A percentile compares a stretch with the other conserved stretches of the same genome.
These are phyloP conservation scores for Gerosis bhagava DNA, from an alignment of 2,888 invertebrate genomes.

Conservation along the genomic window DNA sequence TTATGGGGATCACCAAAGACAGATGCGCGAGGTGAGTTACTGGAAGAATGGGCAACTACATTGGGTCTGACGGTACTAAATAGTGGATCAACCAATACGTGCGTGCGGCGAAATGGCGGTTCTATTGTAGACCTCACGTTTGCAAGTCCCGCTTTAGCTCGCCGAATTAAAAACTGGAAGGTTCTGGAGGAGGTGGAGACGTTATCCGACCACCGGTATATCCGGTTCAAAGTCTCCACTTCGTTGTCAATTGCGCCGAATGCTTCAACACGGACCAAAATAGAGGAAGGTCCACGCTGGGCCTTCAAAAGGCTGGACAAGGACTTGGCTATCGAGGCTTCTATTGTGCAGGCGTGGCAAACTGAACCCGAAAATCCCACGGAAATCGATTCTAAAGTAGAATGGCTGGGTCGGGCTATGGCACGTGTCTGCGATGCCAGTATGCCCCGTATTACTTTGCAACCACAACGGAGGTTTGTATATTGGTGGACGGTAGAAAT, in stretches of 20 bases:
- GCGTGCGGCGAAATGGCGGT: no score
- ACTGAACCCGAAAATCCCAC: neutral
- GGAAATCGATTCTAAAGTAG: neutral
- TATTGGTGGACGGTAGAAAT: neutral
- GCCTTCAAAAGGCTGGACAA: neutral
- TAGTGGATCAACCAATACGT: no score
- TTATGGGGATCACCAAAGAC: no score
- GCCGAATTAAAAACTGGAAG: neutral
- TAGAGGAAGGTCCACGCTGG: neutral
- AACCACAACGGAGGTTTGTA: neutral
- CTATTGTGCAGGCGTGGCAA: neutral
- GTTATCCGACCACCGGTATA: slow-evolving; percentile 10
- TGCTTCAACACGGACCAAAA: neutral
- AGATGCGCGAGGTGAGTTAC: no score
- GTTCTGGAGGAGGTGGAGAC: slow-evolving; percentile 5
- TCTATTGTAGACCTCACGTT: slow-evolving; percentile 5
- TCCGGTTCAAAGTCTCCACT: neutral
- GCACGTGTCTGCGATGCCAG: neutral
- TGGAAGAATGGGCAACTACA: no score
- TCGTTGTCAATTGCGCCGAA: neutral
- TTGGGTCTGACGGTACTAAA: no score
- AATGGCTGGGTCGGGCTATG: neutral
- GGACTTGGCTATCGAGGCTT: no score
- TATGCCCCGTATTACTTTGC: no score
- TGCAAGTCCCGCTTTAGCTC: neutral